These are phyloP conservation scores for Bactericera cockerelli DNA, from an alignment of 1,140 invertebrate genomes.

Conservation along the genomic window DNA sequence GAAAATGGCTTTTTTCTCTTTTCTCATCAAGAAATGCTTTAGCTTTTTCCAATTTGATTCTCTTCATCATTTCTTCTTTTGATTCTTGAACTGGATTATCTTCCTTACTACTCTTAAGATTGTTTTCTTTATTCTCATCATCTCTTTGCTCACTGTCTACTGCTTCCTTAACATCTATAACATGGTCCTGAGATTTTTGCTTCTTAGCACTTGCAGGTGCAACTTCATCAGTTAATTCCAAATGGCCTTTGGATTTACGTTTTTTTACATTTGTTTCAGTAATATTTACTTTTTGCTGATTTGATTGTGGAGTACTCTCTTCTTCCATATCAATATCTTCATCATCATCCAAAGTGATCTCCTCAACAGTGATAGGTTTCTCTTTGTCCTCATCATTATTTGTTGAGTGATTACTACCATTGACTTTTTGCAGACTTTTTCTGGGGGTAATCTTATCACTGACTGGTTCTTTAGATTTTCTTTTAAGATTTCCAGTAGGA, in stretches of 20 bases:
- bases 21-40: neutral
- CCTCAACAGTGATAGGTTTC: neutral
- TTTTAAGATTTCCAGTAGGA: too few relatives aligned
- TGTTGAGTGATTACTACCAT: too few relatives aligned
- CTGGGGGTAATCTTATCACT: neutral
- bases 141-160: neutral
- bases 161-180: neutral
- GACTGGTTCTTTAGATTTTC: neutral
- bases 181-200: neutral
- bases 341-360: constrained; percentile 6
- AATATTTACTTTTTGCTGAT: too few relatives aligned
- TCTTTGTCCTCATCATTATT: neutral
- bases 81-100: neutral
- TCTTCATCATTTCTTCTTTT: neutral
- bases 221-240: neutral
- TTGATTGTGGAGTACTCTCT: neutral
- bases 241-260: neutral
- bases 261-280: too few relatives aligned
- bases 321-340: neutral
- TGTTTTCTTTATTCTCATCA: neutral
- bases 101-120: neutral
- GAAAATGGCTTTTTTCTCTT: neutral
- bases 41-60: neutral
- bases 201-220: neutral
- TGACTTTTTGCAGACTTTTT: too few relatives aligned